These are phyloP conservation scores for Arnoldichthys spilopterus DNA, from an alignment of 2,797 vertebrate genomes.

Conservation along the genomic window DNA sequence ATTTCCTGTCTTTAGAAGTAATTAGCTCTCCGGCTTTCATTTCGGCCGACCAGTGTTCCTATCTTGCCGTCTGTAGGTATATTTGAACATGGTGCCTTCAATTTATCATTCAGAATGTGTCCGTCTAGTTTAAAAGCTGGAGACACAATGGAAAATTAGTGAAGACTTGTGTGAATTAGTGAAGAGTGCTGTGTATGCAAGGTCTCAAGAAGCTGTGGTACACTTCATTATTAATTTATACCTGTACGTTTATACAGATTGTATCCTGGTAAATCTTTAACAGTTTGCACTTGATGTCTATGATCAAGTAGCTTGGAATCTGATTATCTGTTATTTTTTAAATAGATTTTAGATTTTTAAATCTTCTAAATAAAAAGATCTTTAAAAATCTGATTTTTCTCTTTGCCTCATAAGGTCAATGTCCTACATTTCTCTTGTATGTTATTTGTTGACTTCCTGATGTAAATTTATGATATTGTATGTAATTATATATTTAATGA, in stretches of 20 bases:
- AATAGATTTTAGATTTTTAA: background rate
- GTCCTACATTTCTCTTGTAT: no score
- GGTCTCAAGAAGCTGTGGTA: background rate
- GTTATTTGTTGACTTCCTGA: no score
- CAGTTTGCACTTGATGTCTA: background rate
- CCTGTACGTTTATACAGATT: background rate
- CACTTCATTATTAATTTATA: no score
- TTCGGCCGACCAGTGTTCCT: background rate
- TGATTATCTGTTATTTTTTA: background rate
- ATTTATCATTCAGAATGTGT: background rate
- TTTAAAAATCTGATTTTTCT: background rate
- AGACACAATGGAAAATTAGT: background rate
- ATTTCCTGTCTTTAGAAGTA: slow-evolving; percentile 19
- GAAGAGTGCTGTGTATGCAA: background rate
- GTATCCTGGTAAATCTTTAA: background rate
- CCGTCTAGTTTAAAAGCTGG: background rate
- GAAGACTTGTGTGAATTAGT: no score
- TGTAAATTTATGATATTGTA: no score
- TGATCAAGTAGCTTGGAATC: background rate
- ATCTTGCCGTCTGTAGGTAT: background rate
- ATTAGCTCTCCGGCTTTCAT: slow-evolving; percentile 2
- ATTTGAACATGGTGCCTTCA: background rate
- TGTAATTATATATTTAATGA: no score
- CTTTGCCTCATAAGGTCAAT: no score
- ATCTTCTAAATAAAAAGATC: no score